phyloP scores from a whole-genome alignment of 2,113 vertebrate genomes.

The Malaclemys terrapin region DNA sequence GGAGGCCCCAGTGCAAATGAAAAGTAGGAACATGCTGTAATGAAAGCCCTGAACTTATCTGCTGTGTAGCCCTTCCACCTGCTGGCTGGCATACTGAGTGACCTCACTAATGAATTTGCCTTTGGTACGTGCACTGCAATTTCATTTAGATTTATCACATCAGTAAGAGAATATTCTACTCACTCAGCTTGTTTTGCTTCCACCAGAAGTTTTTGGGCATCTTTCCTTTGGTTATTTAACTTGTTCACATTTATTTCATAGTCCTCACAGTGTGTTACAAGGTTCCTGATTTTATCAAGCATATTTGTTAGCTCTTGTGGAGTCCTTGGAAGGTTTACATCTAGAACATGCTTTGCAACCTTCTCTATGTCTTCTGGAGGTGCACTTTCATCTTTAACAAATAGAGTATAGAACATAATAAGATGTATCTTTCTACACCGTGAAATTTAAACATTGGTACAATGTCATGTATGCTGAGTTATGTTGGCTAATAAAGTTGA shows the following conservation, averaged over 20 bases:
- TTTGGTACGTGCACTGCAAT: background rate
- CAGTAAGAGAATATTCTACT: constrained; percentile 39
- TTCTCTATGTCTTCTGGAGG: constrained; percentile 87
- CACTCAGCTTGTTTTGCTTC: constrained; percentile 79
- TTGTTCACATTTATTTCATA: constrained; percentile 59
- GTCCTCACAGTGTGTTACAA: constrained; percentile 68
- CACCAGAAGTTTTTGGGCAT: constrained; percentile 70
- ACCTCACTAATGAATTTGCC: background rate
- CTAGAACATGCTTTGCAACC: constrained; percentile 82
- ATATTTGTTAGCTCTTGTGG: constrained; percentile 76
- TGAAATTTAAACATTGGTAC: background rate
- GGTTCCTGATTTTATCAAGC: constrained; percentile 77
- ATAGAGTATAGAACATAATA: background rate
- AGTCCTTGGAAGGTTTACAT: constrained; percentile 79
- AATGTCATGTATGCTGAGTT: background rate
- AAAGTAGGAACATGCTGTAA: background rate
- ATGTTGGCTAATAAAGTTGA: constrained; percentile 25
- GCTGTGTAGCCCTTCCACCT: background rate
- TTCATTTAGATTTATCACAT: background rate
- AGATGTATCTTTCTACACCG: background rate
- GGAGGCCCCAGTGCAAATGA: background rate
- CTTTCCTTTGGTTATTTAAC: constrained; percentile 64
- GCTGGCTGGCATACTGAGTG: background rate
- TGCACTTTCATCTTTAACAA: constrained; percentile 81
- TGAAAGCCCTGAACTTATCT: background rate